Evolutionary conservation across 2,797 vertebrate genomes (phyloP).

Genomic region (Poeciliopsis gracilis): DNA sequence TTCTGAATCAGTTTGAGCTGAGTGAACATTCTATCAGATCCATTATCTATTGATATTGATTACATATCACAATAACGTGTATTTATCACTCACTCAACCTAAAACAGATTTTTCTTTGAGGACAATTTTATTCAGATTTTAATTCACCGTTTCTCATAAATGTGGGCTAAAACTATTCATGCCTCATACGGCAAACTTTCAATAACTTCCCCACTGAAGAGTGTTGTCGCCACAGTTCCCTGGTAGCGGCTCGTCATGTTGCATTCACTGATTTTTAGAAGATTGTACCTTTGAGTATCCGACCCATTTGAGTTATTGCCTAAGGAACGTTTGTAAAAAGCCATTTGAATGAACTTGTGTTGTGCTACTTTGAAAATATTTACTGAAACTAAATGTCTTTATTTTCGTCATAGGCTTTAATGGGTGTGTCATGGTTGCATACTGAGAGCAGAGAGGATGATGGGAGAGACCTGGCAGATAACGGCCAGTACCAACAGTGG

Average conservation of each 20-base stretch:
- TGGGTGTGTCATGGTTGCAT: constrained; percentile 52
- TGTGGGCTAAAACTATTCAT: background rate
- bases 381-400: background rate
- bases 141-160: background rate
- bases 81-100: background rate
- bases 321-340: background rate
- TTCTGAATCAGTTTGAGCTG: too few species aligned
- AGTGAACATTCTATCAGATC: too few species aligned
- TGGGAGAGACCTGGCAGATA: constrained; percentile 40
- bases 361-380: background rate
- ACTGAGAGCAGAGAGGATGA: constrained; percentile 58
- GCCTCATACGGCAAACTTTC: background rate
- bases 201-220: background rate
- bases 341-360: background rate
- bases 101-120: background rate
- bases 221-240: background rate
- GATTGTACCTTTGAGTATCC: background rate
- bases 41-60: too few species aligned
- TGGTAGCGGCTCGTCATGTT: background rate
- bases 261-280: background rate
- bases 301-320: background rate
- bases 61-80: too few species aligned
- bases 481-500: constrained; percentile 86
- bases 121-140: background rate
- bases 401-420: constrained; percentile 43